Percentiles rank a stretch among this genome's conserved stretches.
phyloP scores from a whole-genome alignment of 2,888 invertebrate species.

The Scaptomyza cyrtandrae region DNA sequence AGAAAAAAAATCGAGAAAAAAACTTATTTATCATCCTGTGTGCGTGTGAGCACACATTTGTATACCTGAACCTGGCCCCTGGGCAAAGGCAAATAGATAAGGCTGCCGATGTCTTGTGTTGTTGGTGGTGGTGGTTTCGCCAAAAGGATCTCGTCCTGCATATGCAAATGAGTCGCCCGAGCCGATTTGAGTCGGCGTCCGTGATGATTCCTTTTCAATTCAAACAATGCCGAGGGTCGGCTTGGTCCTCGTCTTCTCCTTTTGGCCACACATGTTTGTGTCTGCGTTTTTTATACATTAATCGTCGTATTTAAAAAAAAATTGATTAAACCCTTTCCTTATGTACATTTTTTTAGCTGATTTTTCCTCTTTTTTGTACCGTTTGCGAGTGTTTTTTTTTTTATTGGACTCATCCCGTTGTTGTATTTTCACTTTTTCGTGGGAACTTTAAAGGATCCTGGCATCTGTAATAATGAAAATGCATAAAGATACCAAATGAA shows the following conservation, averaged over 20 bases:
- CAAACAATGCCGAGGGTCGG: slow-evolving; percentile 72
- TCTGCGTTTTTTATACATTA: slow-evolving; percentile 71
- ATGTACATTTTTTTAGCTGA: slow-evolving; percentile 59
- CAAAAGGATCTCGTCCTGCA: slow-evolving; percentile 57
- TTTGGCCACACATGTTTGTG: slow-evolving; percentile 71
- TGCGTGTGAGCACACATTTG: slow-evolving; percentile 48
- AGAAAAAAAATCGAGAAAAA: slow-evolving; percentile 66
- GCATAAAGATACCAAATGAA: neutral
- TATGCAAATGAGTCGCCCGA: slow-evolving; percentile 77
- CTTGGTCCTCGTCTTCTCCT: slow-evolving; percentile 35
- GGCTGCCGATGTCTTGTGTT: slow-evolving; percentile 47
- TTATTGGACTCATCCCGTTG: slow-evolving; percentile 61
- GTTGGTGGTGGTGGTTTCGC: slow-evolving; percentile 56
- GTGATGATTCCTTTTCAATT: slow-evolving; percentile 74
- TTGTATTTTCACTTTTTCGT: slow-evolving; percentile 80
- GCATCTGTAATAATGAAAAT: slow-evolving; percentile 14
- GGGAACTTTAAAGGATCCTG: slow-evolving; percentile 59
- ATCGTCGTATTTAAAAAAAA: slow-evolving; percentile 77
- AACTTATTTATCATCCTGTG: slow-evolving; percentile 72
- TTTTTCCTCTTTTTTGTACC: slow-evolving; percentile 73
- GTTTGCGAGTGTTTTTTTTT: slow-evolving; percentile 46
- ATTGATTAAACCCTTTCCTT: slow-evolving; percentile 78
- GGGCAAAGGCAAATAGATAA: slow-evolving; percentile 76
- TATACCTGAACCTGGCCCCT: slow-evolving; percentile 60
- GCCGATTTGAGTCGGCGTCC: slow-evolving; percentile 34